Evolutionary conservation across 1,140 invertebrate species (phyloP).

Genomic region (Saxidomus purpurata): DNA sequence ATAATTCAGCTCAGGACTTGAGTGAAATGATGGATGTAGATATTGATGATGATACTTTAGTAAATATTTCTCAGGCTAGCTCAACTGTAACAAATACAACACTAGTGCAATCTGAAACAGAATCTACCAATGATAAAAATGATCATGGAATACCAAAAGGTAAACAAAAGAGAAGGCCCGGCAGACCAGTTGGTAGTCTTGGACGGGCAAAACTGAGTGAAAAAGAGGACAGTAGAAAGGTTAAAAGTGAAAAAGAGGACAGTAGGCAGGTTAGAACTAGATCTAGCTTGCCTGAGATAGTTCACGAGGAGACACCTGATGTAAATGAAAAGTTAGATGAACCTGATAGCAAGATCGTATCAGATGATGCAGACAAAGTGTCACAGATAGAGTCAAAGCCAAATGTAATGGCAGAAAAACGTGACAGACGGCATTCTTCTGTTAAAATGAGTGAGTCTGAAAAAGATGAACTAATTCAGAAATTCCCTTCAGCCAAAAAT

Average conservation of each 20-base stretch:
- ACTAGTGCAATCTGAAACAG: conserved; percentile 24
- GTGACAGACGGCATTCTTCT: conserved; percentile 60
- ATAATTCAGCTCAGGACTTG: not conserved
- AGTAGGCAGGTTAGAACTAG: conserved; percentile 24
- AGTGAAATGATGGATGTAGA: not conserved
- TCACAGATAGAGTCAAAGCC: conserved; percentile 19
- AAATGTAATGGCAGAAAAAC: conserved; percentile 23
- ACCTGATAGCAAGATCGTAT: not conserved
- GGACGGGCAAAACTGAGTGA: conserved; percentile 4
- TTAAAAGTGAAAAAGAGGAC: conserved; percentile 18
- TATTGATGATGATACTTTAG: conserved; percentile 22
- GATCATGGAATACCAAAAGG: not conserved
- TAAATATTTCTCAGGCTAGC: not conserved
- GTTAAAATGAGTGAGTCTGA: conserved; percentile 56
- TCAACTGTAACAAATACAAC: conserved; percentile 25
- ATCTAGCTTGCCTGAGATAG: conserved; percentile 48
- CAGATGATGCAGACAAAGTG: not conserved
- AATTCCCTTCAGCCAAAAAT: conserved; percentile 66
- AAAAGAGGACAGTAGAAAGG: not conserved
- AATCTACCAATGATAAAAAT: not conserved
- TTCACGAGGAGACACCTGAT: not conserved
- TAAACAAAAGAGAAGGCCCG: not conserved
- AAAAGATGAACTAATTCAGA: conserved; percentile 60
- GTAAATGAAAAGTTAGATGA: not conserved
- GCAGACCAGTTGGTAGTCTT: not conserved